Base-by-base conservation (phyloP, 2,888 invertebrate genomes). In the Tolmerus cingulatus region DNA sequence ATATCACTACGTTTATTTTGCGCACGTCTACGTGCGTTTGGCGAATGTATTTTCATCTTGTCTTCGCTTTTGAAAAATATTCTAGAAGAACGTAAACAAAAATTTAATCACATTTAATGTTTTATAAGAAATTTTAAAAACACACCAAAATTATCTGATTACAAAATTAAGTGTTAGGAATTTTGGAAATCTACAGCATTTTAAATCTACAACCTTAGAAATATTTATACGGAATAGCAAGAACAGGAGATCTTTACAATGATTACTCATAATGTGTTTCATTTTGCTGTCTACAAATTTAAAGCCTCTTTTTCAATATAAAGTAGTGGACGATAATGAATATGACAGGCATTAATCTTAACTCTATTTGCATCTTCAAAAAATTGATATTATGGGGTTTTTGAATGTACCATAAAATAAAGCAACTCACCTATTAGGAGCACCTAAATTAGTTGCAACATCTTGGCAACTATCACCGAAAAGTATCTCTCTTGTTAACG, bases 41-140 rank as follows among this genome's bases (percentile, higher is more conserved):
- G 97, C 89, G 97, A 96, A 93, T 99, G 99, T 91, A 99, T 99
- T 93, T 97, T 96, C 99, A 99, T 99, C 94, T 99, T 99, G 93
- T 99, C 99, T 93, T 99, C 99, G 74, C 98, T 97, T 93, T 99
- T 99, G 93, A 97, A 99, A 93, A 98, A 99, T 2, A 98, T 96
- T 87, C 95, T 93, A 81, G 30, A 81, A 55, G 5, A 34, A 55
- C 1, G 19, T 2, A 46, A 27, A 40, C 3, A 46, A 27, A 40
- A 76, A 82, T 14, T 16, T 7, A 57, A 57, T n/a, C 4, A 4
- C 5, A 19, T 23, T 23, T 4, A 2, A 16, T 12, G 12, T 3
- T 16, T 1, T 14, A 16, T 16, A 46, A 16, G 16, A 16, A 16
- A 46, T 5, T 0, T 12, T 2, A 46, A 46, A 14, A 46, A 16